These are phyloP conservation scores for Diachrysia chrysitis DNA, from an alignment of 2,888 invertebrate species.

Conservation along the genomic window DNA sequence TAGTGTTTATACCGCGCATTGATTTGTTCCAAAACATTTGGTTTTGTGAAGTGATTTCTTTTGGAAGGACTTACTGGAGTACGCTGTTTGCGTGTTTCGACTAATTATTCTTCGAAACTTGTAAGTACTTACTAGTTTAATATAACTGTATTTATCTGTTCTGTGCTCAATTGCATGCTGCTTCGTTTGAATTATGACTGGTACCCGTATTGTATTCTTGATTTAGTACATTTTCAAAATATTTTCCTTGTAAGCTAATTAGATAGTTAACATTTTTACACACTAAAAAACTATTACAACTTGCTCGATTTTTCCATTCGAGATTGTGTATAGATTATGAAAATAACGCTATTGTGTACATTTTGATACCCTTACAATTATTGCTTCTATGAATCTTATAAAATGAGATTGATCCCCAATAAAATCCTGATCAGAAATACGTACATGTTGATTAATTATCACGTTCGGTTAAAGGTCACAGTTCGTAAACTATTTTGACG, in stretches of 20 bases:
- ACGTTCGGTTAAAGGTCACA: neutral
- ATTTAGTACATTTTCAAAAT: slow-evolving; percentile 54
- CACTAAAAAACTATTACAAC: slow-evolving; percentile 29
- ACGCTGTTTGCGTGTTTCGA: slow-evolving; percentile 19
- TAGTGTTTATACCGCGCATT: slow-evolving; percentile 17
- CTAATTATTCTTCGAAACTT: slow-evolving; percentile 28
- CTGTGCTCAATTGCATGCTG: slow-evolving; percentile 48
- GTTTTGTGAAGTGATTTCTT: slow-evolving; percentile 37
- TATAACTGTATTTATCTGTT: slow-evolving; percentile 53
- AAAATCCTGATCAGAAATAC: neutral
- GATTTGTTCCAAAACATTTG: slow-evolving; percentile 48
- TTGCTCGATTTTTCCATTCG: slow-evolving; percentile 29
- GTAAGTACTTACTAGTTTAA: slow-evolving; percentile 51
- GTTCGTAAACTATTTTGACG: neutral
- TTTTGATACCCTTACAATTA: too few relatives aligned
- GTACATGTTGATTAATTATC: too few relatives aligned
- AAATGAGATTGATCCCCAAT: too few relatives aligned
- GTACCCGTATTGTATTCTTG: slow-evolving; percentile 59
- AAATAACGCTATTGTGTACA: neutral
- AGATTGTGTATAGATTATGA: neutral
- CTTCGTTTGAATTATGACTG: slow-evolving; percentile 48
- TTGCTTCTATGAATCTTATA: neutral
- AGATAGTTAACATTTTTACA: slow-evolving; percentile 23
- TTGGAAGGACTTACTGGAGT: slow-evolving; percentile 30
- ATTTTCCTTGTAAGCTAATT: slow-evolving; percentile 52